A percentile compares a stretch with the other conserved stretches of the same genome.
phyloP scores from a whole-genome alignment of 2,797 vertebrate genomes.

The Numenius phaeopus region DNA sequence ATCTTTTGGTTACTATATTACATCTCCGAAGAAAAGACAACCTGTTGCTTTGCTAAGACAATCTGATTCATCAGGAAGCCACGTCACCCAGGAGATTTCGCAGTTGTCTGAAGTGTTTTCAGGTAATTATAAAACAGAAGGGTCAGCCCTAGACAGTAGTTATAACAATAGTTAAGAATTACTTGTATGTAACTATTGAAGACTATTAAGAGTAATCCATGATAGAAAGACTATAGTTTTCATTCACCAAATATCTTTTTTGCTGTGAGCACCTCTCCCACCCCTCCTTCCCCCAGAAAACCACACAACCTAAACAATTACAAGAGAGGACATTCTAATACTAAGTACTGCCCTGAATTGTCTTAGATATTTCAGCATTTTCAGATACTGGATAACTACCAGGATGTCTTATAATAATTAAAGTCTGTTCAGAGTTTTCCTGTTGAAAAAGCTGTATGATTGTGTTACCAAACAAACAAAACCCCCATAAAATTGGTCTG shows the following conservation, averaged over 20 bases:
- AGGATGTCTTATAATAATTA: neutral
- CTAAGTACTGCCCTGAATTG: neutral
- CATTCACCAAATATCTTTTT: neutral
- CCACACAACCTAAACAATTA: neutral
- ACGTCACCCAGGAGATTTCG: slow-evolving; percentile 68
- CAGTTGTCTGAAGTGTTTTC: slow-evolving; percentile 78
- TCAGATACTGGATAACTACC: neutral
- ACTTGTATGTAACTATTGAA: neutral
- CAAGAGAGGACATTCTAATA: neutral
- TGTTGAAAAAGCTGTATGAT: neutral
- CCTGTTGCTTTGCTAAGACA: slow-evolving; percentile 89
- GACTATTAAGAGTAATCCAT: neutral
- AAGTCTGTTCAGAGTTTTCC: neutral
- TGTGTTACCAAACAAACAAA: neutral
- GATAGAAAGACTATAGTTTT: neutral
- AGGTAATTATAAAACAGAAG: slow-evolving; percentile 78
- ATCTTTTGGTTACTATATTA: slow-evolving; percentile 96
- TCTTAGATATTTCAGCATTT: neutral
- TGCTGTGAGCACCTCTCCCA: neutral
- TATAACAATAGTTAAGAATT: neutral
- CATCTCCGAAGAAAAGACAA: slow-evolving; percentile 91
- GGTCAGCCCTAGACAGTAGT: neutral
- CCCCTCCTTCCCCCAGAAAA: neutral
- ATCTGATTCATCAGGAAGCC: slow-evolving; percentile 77
- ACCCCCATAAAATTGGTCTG: neutral